phyloP scores from a whole-genome alignment of 2,113 vertebrate species.

The Macquaria ambigua region DNA sequence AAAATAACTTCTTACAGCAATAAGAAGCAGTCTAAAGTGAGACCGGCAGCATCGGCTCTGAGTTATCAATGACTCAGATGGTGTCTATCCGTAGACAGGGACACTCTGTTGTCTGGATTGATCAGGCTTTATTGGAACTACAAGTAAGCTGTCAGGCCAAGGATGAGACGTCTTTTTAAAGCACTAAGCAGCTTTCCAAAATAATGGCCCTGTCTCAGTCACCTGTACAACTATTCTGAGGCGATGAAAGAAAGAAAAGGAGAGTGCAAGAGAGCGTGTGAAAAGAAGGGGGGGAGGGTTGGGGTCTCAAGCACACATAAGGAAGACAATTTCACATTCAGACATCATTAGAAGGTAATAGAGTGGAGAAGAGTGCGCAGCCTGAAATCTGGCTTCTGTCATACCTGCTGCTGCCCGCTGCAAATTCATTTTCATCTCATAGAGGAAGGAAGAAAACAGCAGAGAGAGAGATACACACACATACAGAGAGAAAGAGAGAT shows the following conservation, averaged over 20 bases:
- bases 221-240: slow-evolving; percentile 31
- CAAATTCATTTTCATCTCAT: slow-evolving; percentile 65
- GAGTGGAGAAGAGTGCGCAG: slow-evolving; percentile 64
- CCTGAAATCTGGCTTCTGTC: slow-evolving; percentile 64
- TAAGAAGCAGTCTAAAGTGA: slow-evolving; percentile 7
- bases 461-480: neutral
- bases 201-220: slow-evolving; percentile 47
- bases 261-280: neutral
- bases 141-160: slow-evolving; percentile 36
- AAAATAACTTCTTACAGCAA: slow-evolving; percentile 20
- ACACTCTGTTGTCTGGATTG: slow-evolving; percentile 47
- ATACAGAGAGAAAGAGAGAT: neutral
- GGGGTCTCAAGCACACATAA: slow-evolving; percentile 23
- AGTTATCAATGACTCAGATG: slow-evolving; percentile 41
- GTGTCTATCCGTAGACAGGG: slow-evolving; percentile 9
- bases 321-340: slow-evolving; percentile 68
- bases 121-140: slow-evolving; percentile 48
- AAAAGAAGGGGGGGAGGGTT: neutral
- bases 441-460: slow-evolving; percentile 26
- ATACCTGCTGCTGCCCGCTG: slow-evolving; percentile 50
- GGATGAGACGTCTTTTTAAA: slow-evolving; percentile 52
- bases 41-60: neutral
- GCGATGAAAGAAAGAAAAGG: neutral
- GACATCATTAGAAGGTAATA: slow-evolving; percentile 77
- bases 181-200: slow-evolving; percentile 47